Conservation (phyloP, 2,113 vertebrate species). For the Gymnocephalus cernua region DNA sequence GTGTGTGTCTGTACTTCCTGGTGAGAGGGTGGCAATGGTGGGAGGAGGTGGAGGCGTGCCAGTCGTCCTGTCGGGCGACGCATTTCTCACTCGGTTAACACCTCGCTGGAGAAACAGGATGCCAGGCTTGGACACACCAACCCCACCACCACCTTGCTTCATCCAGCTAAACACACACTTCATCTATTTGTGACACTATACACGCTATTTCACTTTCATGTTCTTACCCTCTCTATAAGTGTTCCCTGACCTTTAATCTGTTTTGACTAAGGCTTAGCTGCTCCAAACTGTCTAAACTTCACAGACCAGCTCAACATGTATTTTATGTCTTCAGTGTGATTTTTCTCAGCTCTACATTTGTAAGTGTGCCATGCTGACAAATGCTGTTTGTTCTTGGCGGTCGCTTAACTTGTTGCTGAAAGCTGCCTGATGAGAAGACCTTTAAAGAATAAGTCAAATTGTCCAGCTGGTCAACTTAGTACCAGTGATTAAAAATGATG, state of each 20-base stretch:
- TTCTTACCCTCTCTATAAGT: constrained; percentile 9
- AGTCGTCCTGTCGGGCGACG: constrained; percentile 67
- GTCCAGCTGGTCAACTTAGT: constrained; percentile 52
- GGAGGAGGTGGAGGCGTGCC: constrained; percentile 77
- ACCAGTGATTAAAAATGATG: constrained; percentile 10
- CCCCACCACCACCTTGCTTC: constrained; percentile 30
- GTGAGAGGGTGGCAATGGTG: constrained; percentile 68
- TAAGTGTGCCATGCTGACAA: constrained; percentile 31
- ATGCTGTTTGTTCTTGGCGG: constrained; percentile 47
- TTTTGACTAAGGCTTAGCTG: constrained; percentile 22
- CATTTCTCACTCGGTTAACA: constrained; percentile 81
- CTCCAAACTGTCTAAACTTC: constrained; percentile 25
- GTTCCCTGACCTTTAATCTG: constrained; percentile 48
- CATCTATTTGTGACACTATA: constrained; percentile 46
- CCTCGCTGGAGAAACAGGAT: constrained; percentile 70
- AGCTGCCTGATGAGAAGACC: constrained; percentile 40
- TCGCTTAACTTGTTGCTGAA: constrained; percentile 55
- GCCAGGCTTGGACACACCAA: constrained; percentile 67
- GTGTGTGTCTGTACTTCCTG: constrained; percentile 63
- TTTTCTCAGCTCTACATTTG: constrained; percentile 45
- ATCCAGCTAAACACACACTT: constrained; percentile 48
- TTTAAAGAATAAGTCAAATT: constrained; percentile 38
- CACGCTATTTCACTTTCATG: constrained; percentile 8
- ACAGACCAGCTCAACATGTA: constrained; percentile 26
- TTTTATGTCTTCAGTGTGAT: constrained; percentile 20